Evolutionary conservation across 2,113 vertebrate species (phyloP).

Genomic region (Ascaphus truei): DNA sequence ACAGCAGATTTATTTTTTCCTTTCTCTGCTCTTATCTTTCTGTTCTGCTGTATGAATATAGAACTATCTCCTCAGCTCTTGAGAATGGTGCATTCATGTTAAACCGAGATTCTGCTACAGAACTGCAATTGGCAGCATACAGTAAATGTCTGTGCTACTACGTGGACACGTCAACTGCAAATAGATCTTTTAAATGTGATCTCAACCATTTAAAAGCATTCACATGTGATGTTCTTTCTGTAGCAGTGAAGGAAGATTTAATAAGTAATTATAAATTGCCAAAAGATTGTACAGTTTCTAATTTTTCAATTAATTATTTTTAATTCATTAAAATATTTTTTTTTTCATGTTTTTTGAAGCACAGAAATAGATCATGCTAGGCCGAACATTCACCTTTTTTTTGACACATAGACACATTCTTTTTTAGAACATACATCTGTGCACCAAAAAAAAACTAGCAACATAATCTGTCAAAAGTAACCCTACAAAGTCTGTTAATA

Average conservation of each 20-base stretch:
- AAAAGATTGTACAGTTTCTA: constrained; percentile 1
- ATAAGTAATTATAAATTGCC: constrained; percentile 15
- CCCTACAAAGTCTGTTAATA: too few relatives aligned
- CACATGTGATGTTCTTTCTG: constrained; percentile 1
- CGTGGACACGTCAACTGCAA: not conserved
- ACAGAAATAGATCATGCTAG: too few relatives aligned
- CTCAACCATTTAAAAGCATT: not conserved
- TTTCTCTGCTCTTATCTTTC: constrained; percentile 48
- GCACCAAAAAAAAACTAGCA: too few relatives aligned
- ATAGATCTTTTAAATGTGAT: constrained; percentile 3
- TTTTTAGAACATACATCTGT: too few relatives aligned
- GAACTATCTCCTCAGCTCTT: constrained; percentile 51
- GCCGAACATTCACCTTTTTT: too few relatives aligned
- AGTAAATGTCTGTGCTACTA: not conserved
- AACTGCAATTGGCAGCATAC: constrained; percentile 25
- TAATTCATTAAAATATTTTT: too few relatives aligned
- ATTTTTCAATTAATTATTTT: constrained; percentile 21
- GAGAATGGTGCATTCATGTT: constrained; percentile 36
- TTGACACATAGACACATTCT: too few relatives aligned
- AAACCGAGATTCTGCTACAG: constrained; percentile 40
- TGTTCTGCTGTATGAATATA: constrained; percentile 41
- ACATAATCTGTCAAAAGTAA: too few relatives aligned
- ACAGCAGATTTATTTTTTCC: constrained; percentile 56
- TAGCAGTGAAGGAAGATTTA: not conserved
- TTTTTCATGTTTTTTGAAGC: too few relatives aligned